These are phyloP conservation scores for Grallaria varia DNA, from an alignment of 2,113 vertebrate species.

Conservation along the genomic window DNA sequence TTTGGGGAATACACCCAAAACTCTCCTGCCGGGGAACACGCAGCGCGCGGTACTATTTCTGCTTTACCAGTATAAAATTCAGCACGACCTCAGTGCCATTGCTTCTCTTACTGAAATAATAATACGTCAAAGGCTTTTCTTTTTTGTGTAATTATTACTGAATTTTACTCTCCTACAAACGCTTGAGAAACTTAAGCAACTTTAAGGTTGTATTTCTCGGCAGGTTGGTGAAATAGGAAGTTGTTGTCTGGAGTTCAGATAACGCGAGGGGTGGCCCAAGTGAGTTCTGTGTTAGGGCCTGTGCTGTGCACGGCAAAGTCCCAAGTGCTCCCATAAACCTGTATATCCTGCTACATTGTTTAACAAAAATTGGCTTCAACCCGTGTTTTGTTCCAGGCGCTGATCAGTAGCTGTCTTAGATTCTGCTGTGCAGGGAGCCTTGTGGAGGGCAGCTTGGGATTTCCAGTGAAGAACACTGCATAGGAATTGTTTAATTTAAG, in stretches of 20 bases:
- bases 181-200: not conserved
- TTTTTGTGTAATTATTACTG: not conserved
- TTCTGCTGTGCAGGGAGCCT: not conserved
- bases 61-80: not conserved
- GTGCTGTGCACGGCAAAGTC: not conserved
- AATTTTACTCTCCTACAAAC: not conserved
- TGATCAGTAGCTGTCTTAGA: not conserved
- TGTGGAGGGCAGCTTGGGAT: not conserved
- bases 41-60: accelerated
- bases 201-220: not conserved
- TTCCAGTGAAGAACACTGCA: not conserved
- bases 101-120: not conserved
- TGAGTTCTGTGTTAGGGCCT: not conserved
- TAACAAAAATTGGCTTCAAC: not conserved
- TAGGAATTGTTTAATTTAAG: not conserved
- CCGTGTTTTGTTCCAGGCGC: not conserved
- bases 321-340: not conserved
- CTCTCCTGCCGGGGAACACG: not conserved
- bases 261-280: not conserved
- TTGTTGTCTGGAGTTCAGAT: not conserved
- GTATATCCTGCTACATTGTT: not conserved
- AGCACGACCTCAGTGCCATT: accelerated
- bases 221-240: not conserved
- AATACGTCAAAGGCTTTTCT: not conserved
- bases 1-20: not conserved